A percentile compares a stretch with the other conserved stretches of the same genome.
phyloP scores from a whole-genome alignment of 2,888 invertebrate species.

The Conus canariensis region DNA sequence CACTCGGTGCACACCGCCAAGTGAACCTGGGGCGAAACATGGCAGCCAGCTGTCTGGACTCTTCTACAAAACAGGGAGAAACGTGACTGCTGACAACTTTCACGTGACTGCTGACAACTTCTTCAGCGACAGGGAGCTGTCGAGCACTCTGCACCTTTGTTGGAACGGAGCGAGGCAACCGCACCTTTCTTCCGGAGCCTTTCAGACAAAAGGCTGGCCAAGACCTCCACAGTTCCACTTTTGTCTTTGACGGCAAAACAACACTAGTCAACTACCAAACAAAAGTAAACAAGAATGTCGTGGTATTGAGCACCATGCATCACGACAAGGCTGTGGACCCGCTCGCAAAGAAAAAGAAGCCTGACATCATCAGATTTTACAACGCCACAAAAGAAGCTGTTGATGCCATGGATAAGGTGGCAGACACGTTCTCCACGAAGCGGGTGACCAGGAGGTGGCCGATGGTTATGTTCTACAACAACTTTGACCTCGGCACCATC shows the following conservation, averaged over 20 bases:
- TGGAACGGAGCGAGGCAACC: not conserved
- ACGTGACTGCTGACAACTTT: too few species aligned
- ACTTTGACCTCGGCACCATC: conserved; percentile 54
- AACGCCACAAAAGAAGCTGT: conserved; percentile 51
- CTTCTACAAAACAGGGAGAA: too few species aligned
- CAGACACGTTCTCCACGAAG: conserved; percentile 38
- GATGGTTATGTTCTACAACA: conserved; percentile 50
- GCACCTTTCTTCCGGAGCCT: too few species aligned
- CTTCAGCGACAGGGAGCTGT: conserved; percentile 14
- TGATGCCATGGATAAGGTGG: conserved; percentile 53
- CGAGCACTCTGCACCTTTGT: conserved; percentile 8
- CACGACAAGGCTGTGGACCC: conserved; percentile 14
- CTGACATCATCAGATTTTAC: conserved; percentile 50
- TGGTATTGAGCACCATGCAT: conserved; percentile 29
- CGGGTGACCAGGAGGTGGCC: conserved; percentile 51
- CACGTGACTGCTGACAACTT: too few species aligned
- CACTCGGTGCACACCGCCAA: too few species aligned
- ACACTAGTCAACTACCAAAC: not conserved
- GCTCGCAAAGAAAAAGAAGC: conserved; percentile 18
- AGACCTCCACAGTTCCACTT: too few species aligned
- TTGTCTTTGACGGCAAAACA: not conserved
- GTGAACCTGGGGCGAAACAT: too few species aligned
- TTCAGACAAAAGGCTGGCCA: too few species aligned
- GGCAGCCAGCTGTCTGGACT: too few species aligned
- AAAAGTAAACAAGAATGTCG: conserved; percentile 20